phyloP scores from a whole-genome alignment of 2,113 vertebrate species.

The Oreochromis niloticus region DNA sequence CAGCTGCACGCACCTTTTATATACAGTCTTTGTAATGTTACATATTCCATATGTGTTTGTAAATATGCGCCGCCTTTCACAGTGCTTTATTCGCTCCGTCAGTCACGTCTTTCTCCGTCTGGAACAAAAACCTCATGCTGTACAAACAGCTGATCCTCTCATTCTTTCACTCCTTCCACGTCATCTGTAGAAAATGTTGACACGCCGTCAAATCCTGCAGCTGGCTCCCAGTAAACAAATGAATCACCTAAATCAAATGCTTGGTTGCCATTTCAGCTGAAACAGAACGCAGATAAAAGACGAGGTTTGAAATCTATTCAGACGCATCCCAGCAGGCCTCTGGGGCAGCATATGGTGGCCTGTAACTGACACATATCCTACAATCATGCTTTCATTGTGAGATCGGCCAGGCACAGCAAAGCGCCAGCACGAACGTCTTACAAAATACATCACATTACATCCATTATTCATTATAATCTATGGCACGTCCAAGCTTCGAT shows the following conservation, averaged over 20 bases:
- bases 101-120: not conserved
- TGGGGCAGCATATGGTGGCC: slow-evolving; percentile 39
- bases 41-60: not conserved
- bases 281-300: not conserved
- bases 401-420: not conserved
- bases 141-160: not conserved
- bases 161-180: not conserved
- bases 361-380: slow-evolving; percentile 21
- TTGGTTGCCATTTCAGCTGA: not conserved
- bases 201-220: not conserved
- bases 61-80: accelerated
- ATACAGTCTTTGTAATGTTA: not conserved
- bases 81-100: not conserved
- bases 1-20: not conserved
- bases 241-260: slow-evolving; percentile 7
- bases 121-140: not conserved
- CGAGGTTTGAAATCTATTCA: not conserved
- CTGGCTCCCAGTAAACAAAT: slow-evolving; percentile 8
- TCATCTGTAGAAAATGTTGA: not conserved
- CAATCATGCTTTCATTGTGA: not conserved
- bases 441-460: not conserved
- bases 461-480: not conserved
- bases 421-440: not conserved
- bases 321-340: not conserved
- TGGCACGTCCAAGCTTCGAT: accelerated